Conservation (phyloP, 2,113 vertebrate species). For the Tupaia tana region DNA sequence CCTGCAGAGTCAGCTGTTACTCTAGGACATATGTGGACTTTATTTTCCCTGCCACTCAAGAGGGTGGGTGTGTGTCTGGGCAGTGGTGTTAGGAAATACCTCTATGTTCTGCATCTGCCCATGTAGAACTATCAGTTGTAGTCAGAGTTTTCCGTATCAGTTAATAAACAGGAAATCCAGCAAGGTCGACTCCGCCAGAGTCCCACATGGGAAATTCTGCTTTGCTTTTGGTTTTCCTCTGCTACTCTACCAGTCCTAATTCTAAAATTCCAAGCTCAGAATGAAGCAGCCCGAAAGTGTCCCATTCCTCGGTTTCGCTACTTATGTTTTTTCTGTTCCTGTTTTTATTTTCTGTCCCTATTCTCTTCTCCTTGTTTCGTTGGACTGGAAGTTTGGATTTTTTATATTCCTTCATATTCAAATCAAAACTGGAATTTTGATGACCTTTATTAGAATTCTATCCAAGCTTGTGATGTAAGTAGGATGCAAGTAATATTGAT, state of each 20-base stretch:
- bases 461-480: not conserved
- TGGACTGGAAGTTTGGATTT: not conserved
- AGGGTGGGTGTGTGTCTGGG: not conserved
- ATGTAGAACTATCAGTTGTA: not conserved
- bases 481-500: not conserved
- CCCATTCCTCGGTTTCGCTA: rapidly evolving
- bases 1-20: not conserved
- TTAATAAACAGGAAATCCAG: not conserved
- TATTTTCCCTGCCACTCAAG: not conserved
- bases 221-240: not conserved
- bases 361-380: not conserved
- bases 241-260: not conserved
- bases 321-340: not conserved
- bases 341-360: not conserved
- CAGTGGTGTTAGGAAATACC: not conserved
- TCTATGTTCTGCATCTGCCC: not conserved
- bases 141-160: not conserved
- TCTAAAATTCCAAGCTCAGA: not conserved
- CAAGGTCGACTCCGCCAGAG: not conserved
- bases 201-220: not conserved
- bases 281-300: not conserved
- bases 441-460: not conserved
- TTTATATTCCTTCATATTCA: not conserved
- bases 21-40: not conserved
- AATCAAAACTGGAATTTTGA: not conserved